A percentile compares a stretch with the other conserved stretches of the same genome.
Evolutionary conservation across 2,797 vertebrate species (phyloP).

Genomic region (Melanitta fusca): DNA sequence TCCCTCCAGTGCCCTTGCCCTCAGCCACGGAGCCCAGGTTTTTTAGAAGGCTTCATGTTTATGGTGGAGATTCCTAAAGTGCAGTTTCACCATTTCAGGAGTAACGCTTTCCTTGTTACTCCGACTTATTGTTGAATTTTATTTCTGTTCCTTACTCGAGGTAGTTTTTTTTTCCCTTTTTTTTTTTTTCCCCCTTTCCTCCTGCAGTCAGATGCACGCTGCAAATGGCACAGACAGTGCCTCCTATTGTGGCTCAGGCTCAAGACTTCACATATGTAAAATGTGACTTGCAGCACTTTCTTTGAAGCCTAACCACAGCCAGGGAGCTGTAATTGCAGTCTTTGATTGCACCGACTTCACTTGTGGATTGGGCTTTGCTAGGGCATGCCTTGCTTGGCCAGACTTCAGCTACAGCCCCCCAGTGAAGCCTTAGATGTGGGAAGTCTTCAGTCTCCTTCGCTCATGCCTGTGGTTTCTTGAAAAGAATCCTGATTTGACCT

Average conservation of each 20-base stretch:
- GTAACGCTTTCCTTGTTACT: not conserved
- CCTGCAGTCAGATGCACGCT: constrained; percentile 38
- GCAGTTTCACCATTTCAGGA: not conserved
- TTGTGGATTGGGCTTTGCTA: constrained; percentile 84
- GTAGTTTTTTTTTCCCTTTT: not conserved
- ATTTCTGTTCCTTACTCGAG: not conserved
- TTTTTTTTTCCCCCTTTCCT: not conserved
- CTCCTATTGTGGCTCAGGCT: constrained; percentile 78
- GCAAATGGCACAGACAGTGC: constrained; percentile 66
- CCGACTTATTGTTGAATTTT: not conserved
- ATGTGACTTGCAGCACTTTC: constrained; percentile 81
- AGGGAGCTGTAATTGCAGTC: constrained; percentile 87
- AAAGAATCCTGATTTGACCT: constrained; percentile 83
- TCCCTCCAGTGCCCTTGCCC: not conserved
- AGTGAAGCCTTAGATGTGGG: constrained; percentile 92
- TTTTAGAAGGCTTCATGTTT: not conserved
- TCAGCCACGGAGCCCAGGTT: not conserved
- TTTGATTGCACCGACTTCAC: constrained; percentile 86
- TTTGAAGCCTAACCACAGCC: constrained; percentile 92
- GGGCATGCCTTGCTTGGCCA: constrained; percentile 83
- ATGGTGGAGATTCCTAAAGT: not conserved
- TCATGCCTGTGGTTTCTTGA: constrained; percentile 91
- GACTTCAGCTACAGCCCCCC: constrained; percentile 86
- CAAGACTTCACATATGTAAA: constrained; percentile 76
- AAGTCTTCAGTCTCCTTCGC: constrained; percentile 83